Evolutionary conservation across 1,140 invertebrate genomes (phyloP), one percentile per base, ranked within the genome.

Genomic region (Chironomus striatipennis): DNA sequence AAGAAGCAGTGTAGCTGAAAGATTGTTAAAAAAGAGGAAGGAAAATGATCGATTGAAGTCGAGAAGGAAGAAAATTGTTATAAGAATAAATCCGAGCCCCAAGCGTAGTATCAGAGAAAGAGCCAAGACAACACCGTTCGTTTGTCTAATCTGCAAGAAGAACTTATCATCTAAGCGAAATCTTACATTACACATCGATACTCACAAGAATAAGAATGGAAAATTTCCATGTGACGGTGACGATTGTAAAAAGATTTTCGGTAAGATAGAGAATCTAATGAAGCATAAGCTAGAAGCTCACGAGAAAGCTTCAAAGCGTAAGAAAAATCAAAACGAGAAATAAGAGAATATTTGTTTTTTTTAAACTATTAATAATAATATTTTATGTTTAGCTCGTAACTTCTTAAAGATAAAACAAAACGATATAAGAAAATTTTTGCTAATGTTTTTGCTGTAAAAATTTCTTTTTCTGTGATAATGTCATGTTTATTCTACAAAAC

Each of bases 311-410:
- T 18, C 65, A 12, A 70, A 70, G 18, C 65, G 65, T 6, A 70
- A 70, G 20, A 70, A 21, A 70, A 70, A 70, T 70, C 65, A 70
- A 18, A 70, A 70, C 18, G 65, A 70, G 18, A 70, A 57, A 57
- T 57, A 57, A 70, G 65, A 18, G 65, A 70, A 12, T 57, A 57
- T 12, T 57, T 12, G n/a, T 57, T 57, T 57, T n/a, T n/a, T 57
- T 57, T 1, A 12, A 57, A 57, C 10, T 12, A 57, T 57, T 57
- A 57, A 10, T 10, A 57, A 57, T 57, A 57, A 3, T 57, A 10
- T 57, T 57, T 12, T 34, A 34, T 34, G 24, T 34, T 34, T 34
- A 34, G 24, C 47, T 57, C 9, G 47, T 57, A 12, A 12, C 47
- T 57, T 57, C 9, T 57, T 57, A 57, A 57, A 57, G 10, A 12